Evolutionary conservation across 2,797 vertebrate species (phyloP).

Genomic region (Microchirus variegatus): DNA sequence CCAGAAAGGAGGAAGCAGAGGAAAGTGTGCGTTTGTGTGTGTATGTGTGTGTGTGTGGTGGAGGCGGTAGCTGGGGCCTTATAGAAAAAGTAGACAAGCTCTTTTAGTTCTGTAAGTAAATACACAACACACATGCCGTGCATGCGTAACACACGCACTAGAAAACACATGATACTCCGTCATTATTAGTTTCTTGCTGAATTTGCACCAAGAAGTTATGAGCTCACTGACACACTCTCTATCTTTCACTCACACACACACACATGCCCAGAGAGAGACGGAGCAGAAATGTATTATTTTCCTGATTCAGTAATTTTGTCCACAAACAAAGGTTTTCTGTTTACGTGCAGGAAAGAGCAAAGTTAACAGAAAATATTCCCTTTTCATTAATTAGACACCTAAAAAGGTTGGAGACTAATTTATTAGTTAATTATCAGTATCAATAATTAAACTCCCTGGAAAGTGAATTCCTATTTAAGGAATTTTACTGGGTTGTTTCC

Average conservation of each 20-base stretch:
- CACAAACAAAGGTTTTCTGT: too few relatives aligned
- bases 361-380: too few relatives aligned
- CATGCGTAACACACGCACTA: slow-evolving; percentile 15
- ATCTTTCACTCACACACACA: background rate
- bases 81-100: slow-evolving; percentile 57
- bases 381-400: too few relatives aligned
- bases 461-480: too few relatives aligned
- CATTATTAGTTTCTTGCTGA: slow-evolving; percentile 34
- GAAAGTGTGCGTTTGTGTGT: slow-evolving; percentile 36
- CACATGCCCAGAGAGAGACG: background rate
- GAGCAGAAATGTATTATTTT: too few relatives aligned
- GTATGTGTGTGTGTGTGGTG: slow-evolving; percentile 17
- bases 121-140: slow-evolving; percentile 45
- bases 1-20: slow-evolving; percentile 68
- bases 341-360: too few relatives aligned
- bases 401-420: too few relatives aligned
- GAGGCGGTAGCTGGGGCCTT: slow-evolving; percentile 11
- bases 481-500: too few relatives aligned
- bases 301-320: too few relatives aligned
- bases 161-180: slow-evolving; percentile 18
- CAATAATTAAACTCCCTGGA: too few relatives aligned
- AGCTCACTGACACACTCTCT: background rate
- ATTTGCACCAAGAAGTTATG: slow-evolving; percentile 14
- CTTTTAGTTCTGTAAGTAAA: slow-evolving; percentile 44
- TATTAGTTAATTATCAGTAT: too few relatives aligned